phyloP scores from a whole-genome alignment of 1,140 invertebrate genomes.

The Polyergus mexicanus region DNA sequence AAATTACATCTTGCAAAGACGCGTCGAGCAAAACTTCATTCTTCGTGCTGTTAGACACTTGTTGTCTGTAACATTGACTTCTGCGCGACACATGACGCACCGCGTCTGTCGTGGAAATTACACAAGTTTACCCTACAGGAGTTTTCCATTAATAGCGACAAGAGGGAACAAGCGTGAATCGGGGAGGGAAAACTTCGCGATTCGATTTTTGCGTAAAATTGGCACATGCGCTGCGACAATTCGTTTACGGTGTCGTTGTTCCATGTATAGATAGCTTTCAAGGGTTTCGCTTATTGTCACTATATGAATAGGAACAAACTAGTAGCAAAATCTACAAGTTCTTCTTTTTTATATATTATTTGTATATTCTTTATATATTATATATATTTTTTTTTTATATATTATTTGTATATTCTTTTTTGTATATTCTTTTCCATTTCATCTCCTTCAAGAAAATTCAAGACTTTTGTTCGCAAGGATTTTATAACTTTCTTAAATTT shows the following conservation, averaged over 20 bases:
- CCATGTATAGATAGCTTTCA: neutral
- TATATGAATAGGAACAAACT: neutral
- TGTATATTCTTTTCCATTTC: neutral
- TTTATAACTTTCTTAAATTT: neutral
- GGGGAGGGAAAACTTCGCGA: neutral
- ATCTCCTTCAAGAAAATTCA: neutral
- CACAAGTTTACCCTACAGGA: slow-evolving; percentile 38
- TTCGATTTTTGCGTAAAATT: slow-evolving; percentile 47
- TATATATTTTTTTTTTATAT: too few species aligned
- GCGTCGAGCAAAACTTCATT: neutral
- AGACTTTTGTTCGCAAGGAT: neutral
- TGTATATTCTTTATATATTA: too few species aligned
- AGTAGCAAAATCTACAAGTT: neutral
- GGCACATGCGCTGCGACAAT: neutral
- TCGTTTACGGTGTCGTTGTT: slow-evolving; percentile 4
- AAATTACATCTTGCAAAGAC: slow-evolving; percentile 11
- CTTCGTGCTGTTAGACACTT: slow-evolving; percentile 10
- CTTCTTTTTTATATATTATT: neutral
- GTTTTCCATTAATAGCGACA: slow-evolving; percentile 57
- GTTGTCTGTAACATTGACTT: neutral
- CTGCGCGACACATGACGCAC: slow-evolving; percentile 16
- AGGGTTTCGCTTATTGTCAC: neutral
- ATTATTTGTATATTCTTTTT: too few species aligned
- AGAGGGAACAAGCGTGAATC: neutral
- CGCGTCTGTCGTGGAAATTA: neutral